A percentile compares a stretch with the other conserved stretches of the same genome.
Conservation (phyloP, 2,113 vertebrate genomes). For the Madoqua kirkii region DNA sequence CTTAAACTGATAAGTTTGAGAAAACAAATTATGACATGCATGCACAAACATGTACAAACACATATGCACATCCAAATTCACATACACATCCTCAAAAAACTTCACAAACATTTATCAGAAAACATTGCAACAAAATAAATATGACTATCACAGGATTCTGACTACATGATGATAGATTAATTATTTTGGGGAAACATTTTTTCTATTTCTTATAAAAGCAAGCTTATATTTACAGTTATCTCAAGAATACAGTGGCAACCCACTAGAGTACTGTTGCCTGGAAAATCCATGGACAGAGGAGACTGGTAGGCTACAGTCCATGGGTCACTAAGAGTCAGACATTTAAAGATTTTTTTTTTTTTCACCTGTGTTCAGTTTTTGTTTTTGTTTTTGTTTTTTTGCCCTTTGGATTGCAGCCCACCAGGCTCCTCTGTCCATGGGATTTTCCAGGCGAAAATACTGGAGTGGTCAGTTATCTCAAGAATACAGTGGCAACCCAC, state of each 20-base stretch:
- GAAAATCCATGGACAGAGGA: no score
- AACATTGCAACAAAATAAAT: neutral
- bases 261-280: no score
- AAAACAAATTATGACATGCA: neutral
- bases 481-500: no score
- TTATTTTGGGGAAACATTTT: neutral
- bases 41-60: neutral
- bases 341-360: no score
- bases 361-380: no score
- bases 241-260: neutral
- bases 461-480: neutral
- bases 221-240: neutral
- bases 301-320: no score
- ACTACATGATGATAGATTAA: neutral
- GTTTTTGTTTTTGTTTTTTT: no score
- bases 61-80: neutral
- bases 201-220: neutral
- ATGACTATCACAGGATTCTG: neutral
- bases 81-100: neutral
- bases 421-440: fast-evolving
- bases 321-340: fast-evolving
- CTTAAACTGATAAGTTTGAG: neutral
- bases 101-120: neutral
- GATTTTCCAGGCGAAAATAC: no score
- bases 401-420: no score